Evolutionary conservation across 1,140 invertebrate genomes (phyloP).

Genomic region (Apis cerana): DNA sequence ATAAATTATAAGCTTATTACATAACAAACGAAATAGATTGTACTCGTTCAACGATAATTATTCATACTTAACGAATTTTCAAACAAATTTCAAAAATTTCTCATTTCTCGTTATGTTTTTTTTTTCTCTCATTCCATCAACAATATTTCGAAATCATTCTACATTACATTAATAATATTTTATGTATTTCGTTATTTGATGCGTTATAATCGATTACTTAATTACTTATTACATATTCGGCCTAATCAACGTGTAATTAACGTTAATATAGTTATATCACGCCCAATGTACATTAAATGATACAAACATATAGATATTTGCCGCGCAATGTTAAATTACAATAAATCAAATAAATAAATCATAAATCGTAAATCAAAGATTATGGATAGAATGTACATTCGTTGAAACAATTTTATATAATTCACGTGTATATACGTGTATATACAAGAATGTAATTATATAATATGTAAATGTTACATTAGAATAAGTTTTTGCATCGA

Average conservation of each 20-base stretch:
- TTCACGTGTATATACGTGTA: background rate
- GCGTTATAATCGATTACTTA: conserved; percentile 11
- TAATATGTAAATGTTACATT: background rate
- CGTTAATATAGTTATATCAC: background rate
- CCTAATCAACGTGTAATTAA: conserved; percentile 36
- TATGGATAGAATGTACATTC: background rate
- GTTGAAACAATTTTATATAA: conserved; percentile 4
- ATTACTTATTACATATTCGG: conserved; percentile 31
- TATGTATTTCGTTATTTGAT: background rate
- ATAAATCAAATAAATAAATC: too few species aligned
- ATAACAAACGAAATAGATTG: too few species aligned
- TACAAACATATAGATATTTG: background rate
- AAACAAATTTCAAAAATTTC: too few species aligned
- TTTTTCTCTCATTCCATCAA: background rate
- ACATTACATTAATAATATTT: background rate
- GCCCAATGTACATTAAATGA: background rate
- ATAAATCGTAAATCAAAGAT: background rate
- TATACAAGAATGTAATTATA: background rate
- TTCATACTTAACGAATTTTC: too few species aligned
- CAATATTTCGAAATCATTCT: background rate
- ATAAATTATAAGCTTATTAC: too few species aligned
- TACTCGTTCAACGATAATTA: too few species aligned
- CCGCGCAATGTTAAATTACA: background rate
- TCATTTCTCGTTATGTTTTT: too few species aligned
- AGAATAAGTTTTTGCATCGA: background rate